Conservation (phyloP, 1,140 invertebrate species). For the Hycleus phaleratus region DNA sequence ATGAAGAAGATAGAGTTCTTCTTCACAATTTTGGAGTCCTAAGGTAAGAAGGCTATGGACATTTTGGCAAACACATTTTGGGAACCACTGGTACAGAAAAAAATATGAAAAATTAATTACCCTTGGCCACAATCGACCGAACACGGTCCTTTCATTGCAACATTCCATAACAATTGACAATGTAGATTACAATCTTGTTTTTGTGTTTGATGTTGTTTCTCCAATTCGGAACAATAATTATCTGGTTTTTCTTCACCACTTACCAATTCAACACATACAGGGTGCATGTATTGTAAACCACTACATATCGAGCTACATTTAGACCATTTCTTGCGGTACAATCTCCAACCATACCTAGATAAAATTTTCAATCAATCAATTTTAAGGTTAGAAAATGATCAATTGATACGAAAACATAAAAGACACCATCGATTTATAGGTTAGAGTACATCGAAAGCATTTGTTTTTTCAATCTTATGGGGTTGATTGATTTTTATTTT, state of each 20-base stretch:
- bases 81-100: too few species aligned
- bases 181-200: constrained; percentile 35
- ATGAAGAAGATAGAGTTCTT: too few species aligned
- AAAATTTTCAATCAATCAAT: not conserved
- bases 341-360: constrained; percentile 47
- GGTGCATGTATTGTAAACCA: constrained; percentile 40
- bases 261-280: constrained; percentile 30
- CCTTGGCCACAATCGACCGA: constrained; percentile 34
- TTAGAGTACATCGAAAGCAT: too few species aligned
- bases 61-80: too few species aligned
- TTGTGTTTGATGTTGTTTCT: constrained; percentile 11
- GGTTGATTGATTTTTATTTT: too few species aligned
- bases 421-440: too few species aligned
- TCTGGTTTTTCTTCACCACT: constrained; percentile 11
- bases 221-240: not conserved
- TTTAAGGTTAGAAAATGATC: not conserved
- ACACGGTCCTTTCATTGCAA: constrained; percentile 26
- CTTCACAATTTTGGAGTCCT: too few species aligned
- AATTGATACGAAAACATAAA: not conserved
- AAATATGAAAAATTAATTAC: constrained; percentile 14
- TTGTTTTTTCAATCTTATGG: too few species aligned
- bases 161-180: constrained; percentile 34
- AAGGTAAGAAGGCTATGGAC: too few species aligned
- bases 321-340: constrained; percentile 51
- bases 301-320: constrained; percentile 51